A percentile compares a stretch with the other conserved stretches of the same genome.
These are phyloP conservation scores for Aurelia sp. DNA, from an alignment of 30 jellyfish, hydroid and myxozoan species.

Conservation along the genomic window DNA sequence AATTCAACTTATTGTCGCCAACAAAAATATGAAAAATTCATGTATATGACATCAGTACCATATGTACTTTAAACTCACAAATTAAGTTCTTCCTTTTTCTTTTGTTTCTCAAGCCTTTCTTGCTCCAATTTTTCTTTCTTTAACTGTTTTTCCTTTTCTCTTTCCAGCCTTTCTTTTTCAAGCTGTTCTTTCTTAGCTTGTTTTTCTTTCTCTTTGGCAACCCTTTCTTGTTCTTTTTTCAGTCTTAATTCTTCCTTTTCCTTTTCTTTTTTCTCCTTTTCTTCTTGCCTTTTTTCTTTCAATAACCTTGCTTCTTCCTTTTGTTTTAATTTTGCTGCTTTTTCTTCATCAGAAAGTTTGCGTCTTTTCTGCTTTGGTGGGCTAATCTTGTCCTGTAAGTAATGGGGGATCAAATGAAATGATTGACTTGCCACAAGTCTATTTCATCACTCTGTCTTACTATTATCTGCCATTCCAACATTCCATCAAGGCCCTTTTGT, in stretches of 20 bases:
- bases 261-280: constrained; percentile 22
- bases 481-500: no score
- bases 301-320: constrained; percentile 61
- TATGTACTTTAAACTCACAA: constrained; percentile 4
- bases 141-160: constrained; percentile 40
- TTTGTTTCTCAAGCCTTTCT: constrained; percentile 38
- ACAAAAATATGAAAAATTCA: no score
- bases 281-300: constrained; percentile 43
- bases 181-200: constrained; percentile 36
- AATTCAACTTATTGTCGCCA: no score
- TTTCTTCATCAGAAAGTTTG: constrained; percentile 43
- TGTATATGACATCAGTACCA: no score
- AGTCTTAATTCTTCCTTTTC: constrained; percentile 29
- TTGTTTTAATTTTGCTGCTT: constrained; percentile 24
- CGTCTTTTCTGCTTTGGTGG: constrained; percentile 69
- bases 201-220: constrained; percentile 36
- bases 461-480: no score
- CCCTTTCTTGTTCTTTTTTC: constrained; percentile 52
- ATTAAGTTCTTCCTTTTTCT: constrained; percentile 34
- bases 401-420: no score
- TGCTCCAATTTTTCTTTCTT: constrained; percentile 45
- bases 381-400: constrained; percentile 27
- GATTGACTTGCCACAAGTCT: no score
- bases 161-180: constrained; percentile 32
- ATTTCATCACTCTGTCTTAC: no score